These are phyloP conservation scores for Cheilinus undulatus DNA, from an alignment of 2,113 vertebrate genomes.

Conservation along the genomic window DNA sequence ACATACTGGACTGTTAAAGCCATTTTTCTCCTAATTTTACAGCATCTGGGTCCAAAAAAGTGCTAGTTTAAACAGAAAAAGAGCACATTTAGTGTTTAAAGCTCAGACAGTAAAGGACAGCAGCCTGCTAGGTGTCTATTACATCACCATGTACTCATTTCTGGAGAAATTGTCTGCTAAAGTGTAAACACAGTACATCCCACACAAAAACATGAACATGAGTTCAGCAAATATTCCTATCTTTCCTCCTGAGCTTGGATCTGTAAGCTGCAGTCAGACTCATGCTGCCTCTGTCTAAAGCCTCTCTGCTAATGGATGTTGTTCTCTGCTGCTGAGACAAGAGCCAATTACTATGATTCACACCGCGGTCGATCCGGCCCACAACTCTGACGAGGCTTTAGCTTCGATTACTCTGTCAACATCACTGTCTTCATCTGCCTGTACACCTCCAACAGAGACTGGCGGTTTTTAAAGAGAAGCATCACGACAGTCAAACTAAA, in stretches of 20 bases:
- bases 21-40: no score
- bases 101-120: no score
- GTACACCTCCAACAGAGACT: background rate
- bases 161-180: background rate
- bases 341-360: slow-evolving; percentile 66
- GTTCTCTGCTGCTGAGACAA: slow-evolving; percentile 58
- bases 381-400: slow-evolving; percentile 38
- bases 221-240: slow-evolving; percentile 28
- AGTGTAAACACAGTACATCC: background rate
- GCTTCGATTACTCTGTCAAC: slow-evolving; percentile 63
- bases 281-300: slow-evolving; percentile 24
- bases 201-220: background rate
- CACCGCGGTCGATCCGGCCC: slow-evolving; percentile 16
- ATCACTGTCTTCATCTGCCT: slow-evolving; percentile 24
- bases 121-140: no score
- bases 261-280: slow-evolving; percentile 24
- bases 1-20: no score
- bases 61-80: no score
- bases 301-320: slow-evolving; percentile 65
- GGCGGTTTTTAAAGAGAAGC: background rate
- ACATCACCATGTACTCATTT: no score
- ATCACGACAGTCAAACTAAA: background rate
- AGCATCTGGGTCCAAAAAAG: no score
- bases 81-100: no score
- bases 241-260: slow-evolving; percentile 21